phyloP scores from a whole-genome alignment of 2,888 invertebrate genomes.

The Drosophila aldrichi region DNA sequence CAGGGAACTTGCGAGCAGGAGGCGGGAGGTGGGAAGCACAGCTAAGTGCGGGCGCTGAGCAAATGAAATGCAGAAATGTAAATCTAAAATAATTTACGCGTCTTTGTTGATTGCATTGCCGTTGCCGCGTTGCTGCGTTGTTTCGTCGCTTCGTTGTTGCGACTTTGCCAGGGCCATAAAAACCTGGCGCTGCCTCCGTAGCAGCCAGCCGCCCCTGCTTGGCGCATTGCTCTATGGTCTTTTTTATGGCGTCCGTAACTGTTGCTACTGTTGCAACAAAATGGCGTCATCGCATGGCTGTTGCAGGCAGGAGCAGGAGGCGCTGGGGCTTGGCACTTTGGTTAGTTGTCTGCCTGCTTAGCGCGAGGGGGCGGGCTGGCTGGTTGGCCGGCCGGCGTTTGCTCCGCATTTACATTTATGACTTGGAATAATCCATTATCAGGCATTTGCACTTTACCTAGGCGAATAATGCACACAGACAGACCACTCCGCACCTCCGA shows the following conservation, averaged over 20 bases:
- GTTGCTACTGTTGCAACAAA: conserved; percentile 72
- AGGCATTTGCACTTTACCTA: conserved; percentile 79
- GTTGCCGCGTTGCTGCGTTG: conserved; percentile 26
- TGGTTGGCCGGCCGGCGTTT: conserved; percentile 2
- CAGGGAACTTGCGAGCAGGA: neutral
- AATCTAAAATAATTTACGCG: conserved; percentile 84
- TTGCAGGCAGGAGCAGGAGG: conserved; percentile 12
- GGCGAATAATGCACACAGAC: conserved; percentile 67
- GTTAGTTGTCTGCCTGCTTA: conserved; percentile 29
- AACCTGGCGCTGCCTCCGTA: conserved; percentile 22
- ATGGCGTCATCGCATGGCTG: conserved; percentile 66
- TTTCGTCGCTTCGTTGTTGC: conserved; percentile 29
- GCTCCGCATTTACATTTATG: conserved; percentile 77
- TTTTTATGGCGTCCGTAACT: conserved; percentile 54
- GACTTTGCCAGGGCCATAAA: conserved; percentile 48
- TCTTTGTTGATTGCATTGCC: conserved; percentile 78
- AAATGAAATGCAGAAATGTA: conserved; percentile 82
- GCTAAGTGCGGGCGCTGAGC: conserved; percentile 50
- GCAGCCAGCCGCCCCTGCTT: conserved; percentile 6
- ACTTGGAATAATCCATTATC: conserved; percentile 80
- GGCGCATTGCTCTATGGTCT: conserved; percentile 38
- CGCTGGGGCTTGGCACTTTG: conserved; percentile 32
- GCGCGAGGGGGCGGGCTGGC: neutral
- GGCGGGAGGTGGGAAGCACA: conserved; percentile 1
- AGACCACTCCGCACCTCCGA: conserved; percentile 4